Conservation (phyloP, 2,113 vertebrate species). For the Lonchura striata region DNA sequence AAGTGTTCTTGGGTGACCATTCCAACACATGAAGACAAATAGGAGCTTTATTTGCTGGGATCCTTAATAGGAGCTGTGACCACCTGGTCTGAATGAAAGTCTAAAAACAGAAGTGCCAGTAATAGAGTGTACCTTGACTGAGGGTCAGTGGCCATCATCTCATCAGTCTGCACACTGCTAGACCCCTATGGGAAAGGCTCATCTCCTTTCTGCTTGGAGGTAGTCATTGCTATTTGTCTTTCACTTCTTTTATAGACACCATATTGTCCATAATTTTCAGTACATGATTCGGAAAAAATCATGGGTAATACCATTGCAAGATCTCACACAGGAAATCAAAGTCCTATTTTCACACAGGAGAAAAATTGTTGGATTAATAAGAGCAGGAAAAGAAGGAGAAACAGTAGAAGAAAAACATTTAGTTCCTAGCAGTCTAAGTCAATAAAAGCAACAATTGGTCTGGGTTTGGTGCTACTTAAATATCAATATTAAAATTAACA, state of each 20-base stretch:
- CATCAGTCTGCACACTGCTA: background rate
- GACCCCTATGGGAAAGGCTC: background rate
- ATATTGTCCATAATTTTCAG: background rate
- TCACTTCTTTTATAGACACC: background rate
- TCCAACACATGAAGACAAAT: background rate
- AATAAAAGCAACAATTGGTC: slow-evolving; percentile 47
- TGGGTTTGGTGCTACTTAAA: slow-evolving; percentile 11
- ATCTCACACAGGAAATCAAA: background rate
- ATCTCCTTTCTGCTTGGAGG: background rate
- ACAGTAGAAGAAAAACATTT: slow-evolving; percentile 16
- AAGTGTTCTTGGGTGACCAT: background rate
- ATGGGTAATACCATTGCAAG: background rate
- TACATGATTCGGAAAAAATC: background rate
- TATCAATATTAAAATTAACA: slow-evolving; percentile 51
- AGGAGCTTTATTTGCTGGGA: background rate
- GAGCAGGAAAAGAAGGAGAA: background rate
- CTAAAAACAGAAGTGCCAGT: background rate
- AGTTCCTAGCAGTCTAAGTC: slow-evolving; percentile 14
- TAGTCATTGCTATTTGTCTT: background rate
- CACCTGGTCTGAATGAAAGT: background rate
- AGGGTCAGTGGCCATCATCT: background rate
- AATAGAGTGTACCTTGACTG: background rate
- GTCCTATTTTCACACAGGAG: background rate
- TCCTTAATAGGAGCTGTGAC: background rate
- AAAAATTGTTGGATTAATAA: slow-evolving; percentile 29